Conservation (phyloP, 2,888 invertebrate genomes). For the Mythimna lalbum region DNA sequence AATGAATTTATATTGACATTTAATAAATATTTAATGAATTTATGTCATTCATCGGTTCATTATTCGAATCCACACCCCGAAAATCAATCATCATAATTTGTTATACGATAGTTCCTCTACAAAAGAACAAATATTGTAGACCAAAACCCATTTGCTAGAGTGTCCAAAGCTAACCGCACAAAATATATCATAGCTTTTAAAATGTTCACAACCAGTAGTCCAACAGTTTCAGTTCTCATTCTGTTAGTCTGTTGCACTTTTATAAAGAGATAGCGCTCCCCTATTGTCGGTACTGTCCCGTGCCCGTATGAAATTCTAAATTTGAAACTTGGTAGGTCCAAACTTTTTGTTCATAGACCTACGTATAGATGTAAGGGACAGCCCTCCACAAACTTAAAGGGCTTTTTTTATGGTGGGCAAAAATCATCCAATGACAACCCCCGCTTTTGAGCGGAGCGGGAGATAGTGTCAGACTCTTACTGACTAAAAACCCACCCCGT, state of each 20-base stretch:
- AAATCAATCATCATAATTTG: background rate
- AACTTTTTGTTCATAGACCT: too few species aligned
- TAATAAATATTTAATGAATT: too few species aligned
- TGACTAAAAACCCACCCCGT: too few species aligned
- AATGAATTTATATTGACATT: too few species aligned
- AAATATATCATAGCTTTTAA: background rate
- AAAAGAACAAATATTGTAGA: background rate
- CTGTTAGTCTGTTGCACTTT: conserved; percentile 26
- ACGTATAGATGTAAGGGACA: too few species aligned
- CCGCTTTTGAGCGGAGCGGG: too few species aligned
- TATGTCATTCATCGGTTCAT: background rate
- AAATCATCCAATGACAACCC: too few species aligned
- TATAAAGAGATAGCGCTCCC: conserved; percentile 23
- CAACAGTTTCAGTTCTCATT: conserved; percentile 14
- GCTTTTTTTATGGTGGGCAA: too few species aligned
- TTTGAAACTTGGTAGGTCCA: background rate
- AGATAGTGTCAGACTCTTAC: too few species aligned
- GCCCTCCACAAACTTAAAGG: too few species aligned
- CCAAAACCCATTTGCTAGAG: background rate
- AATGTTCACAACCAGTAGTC: conserved; percentile 10
- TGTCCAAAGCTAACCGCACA: background rate
- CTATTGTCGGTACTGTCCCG: background rate
- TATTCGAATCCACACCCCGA: background rate
- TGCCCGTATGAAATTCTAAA: conserved; percentile 10
- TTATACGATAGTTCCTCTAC: background rate